Base-by-base conservation (phyloP, 2,888 invertebrate species). In the Melinopterus prodromus region DNA sequence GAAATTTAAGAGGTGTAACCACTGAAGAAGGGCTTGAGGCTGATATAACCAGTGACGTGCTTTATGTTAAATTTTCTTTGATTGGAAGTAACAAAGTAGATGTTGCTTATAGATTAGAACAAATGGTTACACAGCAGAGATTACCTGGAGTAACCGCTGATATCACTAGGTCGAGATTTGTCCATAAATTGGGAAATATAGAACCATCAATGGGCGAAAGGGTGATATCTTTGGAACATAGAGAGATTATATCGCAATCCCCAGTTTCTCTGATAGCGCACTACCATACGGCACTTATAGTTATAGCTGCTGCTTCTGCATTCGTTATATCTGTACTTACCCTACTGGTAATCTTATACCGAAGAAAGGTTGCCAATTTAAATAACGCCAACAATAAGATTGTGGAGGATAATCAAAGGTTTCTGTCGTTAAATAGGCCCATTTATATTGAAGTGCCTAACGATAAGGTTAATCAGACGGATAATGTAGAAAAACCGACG, bases 241-340 rank as follows among this genome's bases (percentile, higher is more conserved):
- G 94, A 76, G 94, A 94, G 85, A 93, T 94, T 80, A 91, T 94
- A 69, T 93, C 92, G 53, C 93, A 94, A 85, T 92, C 93, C 15
- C 93, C 93, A 5, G 93, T 93, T 12, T 93, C 93, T n/a, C 91
- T 93, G 37, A 91, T 93, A 36, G 92, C 93, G 6, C 93, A 94
- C 0, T 95, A 95, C 86, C 95, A 95, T 87, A 93, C 95, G 12
- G 95, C 95, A 71, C 91, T 95, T 16, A 93, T 96, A 84, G 94
- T 95, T 15, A 90, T 95, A 78, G 95, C 94, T 35, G 95, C 95
- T 0, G 94, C 94, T 6, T 95, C 95, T 5, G 95, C 95, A 0
- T 95, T 96, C 86, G 92, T 96, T 79, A 95, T 96, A 87, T 95
- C 95, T 86, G 93, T 95, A 16, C 90, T 96, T 16, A 93, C 95